phyloP scores from a whole-genome alignment of 2,888 invertebrate species.

The Drosophila gaucha region DNA sequence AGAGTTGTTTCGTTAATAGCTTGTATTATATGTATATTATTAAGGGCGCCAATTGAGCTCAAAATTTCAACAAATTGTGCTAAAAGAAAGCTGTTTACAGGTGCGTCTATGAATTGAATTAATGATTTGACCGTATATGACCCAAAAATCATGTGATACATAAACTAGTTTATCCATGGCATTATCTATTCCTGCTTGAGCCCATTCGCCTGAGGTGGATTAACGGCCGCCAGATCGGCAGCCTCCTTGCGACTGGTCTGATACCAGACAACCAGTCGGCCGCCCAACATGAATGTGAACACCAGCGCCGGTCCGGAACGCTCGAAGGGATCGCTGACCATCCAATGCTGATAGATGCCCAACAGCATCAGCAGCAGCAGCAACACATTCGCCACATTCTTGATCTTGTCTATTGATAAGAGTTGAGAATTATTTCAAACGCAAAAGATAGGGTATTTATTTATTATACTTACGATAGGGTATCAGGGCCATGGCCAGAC shows the following conservation, averaged over 20 bases:
- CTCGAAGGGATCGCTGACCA: conserved; percentile 96
- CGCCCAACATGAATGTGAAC: conserved; percentile 96
- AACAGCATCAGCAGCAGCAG: conserved; percentile 93
- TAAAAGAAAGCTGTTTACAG: conserved; percentile 74
- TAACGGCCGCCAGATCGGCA: conserved; percentile 85
- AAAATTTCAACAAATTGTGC: conserved; percentile 48
- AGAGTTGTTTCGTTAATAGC: conserved; percentile 22
- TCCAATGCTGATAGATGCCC: conserved; percentile 96
- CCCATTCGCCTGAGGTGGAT: conserved; percentile 87
- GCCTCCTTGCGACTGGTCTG: conserved; percentile 87
- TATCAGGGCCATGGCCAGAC: conserved; percentile 91
- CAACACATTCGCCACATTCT: conserved; percentile 94
- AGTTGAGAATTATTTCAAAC: neutral
- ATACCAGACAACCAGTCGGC: conserved; percentile 93
- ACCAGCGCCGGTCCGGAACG: conserved; percentile 95
- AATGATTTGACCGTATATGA: conserved; percentile 45
- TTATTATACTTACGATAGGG: conserved; percentile 90
- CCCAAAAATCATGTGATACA: conserved; percentile 6
- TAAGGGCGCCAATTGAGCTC: conserved; percentile 46
- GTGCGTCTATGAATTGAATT: conserved; percentile 47
- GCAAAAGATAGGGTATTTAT: neutral
- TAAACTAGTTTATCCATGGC: conserved; percentile 4
- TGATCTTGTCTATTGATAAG: conserved; percentile 89
- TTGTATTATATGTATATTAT: conserved; percentile 16
- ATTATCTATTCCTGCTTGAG: conserved; percentile 87